Conservation (phyloP, 53 echinoderm and acorn worm genomes). For the Stichopus horrens region DNA sequence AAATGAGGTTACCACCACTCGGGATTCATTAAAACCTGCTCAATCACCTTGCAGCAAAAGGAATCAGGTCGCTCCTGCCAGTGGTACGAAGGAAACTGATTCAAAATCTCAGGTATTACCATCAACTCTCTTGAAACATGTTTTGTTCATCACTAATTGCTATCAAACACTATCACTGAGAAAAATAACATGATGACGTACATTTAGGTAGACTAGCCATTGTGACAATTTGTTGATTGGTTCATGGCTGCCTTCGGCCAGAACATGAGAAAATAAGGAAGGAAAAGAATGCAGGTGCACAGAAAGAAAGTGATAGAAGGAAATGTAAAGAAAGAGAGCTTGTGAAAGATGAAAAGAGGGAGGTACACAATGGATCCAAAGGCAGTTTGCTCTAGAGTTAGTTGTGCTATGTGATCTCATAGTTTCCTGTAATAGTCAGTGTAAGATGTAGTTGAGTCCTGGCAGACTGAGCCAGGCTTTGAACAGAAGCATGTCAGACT, state of each 20-base stretch:
- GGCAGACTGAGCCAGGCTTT: too few species aligned
- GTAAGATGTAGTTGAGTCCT: too few species aligned
- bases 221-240: background rate
- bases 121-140: background rate
- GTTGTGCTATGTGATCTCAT: too few species aligned
- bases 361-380: too few species aligned
- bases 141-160: too few species aligned
- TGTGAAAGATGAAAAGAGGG: too few species aligned
- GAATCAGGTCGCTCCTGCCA: conserved; percentile 41
- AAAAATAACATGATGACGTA: background rate
- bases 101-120: background rate
- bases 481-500: too few species aligned
- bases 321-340: too few species aligned
- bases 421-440: too few species aligned
- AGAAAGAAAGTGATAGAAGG: too few species aligned
- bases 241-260: background rate
- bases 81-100: conserved; percentile 15
- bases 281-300: too few species aligned
- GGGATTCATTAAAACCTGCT: conserved; percentile 36
- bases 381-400: too few species aligned
- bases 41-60: conserved; percentile 21
- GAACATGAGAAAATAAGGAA: background rate
- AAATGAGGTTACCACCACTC: conserved; percentile 47
- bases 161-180: background rate
- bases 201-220: background rate